Evolutionary conservation across 1,140 invertebrate species (phyloP), one percentile per base, ranked within the genome.

Genomic region (Nebria ingens): DNA sequence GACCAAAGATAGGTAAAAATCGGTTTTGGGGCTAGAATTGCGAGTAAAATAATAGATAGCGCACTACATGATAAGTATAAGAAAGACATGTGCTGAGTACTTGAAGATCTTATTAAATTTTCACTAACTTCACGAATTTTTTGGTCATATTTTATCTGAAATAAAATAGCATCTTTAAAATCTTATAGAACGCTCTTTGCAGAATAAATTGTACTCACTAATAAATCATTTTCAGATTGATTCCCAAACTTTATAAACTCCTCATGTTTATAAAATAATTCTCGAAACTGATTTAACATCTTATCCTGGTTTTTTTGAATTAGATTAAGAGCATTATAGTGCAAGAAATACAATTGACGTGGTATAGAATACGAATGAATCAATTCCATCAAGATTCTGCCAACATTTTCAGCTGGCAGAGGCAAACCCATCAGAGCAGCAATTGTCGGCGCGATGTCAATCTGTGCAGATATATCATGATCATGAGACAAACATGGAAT

Each of bases 361-460:
- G 76, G 65, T 6, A 67, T 61, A 1, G 72, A 60, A 13, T 80
- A 61, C 50, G 59, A 53, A 23, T 65, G 61, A 19, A 83, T 58
- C 42, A 82, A 61, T 25, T 77, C 68, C 0, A 79, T 72, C 54
- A 85, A 76, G 11, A 88, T 58, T 50, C 77, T 76, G 29, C 93
- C 94, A 15, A 87, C 73, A 65, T 82, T 95, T 54, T 82, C 80
- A 1, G 76, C 74, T 2, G 93, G 93, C 61, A 93, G 82, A n/a
- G 87, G 84, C n/a, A 89, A 59, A 22, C 86, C 86, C 19, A 93
- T 66, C 2, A 95, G 65, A 53, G 85, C 74, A 0, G 92, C 81
- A 17, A 97, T 68, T 0, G 91, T 92, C 0, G 90, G 78, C 0
- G 86, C 83, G 50, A 98, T 66, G 72, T 97, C 94, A 45, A 90